Evolutionary conservation across 2,113 vertebrate species (phyloP).

Genomic region (Rhea pennata): DNA sequence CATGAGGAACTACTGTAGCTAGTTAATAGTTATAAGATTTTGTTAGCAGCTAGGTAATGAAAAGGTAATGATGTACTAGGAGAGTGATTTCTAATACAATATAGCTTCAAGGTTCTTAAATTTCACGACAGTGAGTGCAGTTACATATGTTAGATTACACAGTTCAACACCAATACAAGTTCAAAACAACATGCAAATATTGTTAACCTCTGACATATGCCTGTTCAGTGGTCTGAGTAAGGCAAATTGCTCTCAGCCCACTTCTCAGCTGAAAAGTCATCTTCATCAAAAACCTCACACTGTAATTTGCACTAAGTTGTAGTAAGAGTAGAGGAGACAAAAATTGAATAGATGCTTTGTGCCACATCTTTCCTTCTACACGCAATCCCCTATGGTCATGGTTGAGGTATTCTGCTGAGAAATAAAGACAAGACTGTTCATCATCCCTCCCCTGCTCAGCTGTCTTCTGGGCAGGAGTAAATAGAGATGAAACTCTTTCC

Average conservation of each 20-base stretch:
- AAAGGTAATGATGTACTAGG: not conserved
- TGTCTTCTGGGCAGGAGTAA: constrained; percentile 20
- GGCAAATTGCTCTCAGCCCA: not conserved
- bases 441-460: constrained; percentile 29
- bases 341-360: constrained; percentile 18
- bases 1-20: not conserved
- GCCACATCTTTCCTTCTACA: not conserved
- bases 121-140: not conserved
- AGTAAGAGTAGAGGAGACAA: not conserved
- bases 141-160: not conserved
- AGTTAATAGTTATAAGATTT: not conserved
- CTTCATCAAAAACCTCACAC: not conserved
- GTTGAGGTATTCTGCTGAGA: constrained; percentile 19
- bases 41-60: not conserved
- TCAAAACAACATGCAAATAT: not conserved
- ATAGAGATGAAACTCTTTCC: constrained; percentile 41
- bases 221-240: not conserved
- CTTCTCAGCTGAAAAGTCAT: not conserved
- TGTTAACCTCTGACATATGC: not conserved
- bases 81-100: not conserved
- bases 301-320: not conserved
- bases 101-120: not conserved
- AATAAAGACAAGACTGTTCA: constrained; percentile 26
- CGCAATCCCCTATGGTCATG: constrained; percentile 33
- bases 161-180: not conserved